Evolutionary conservation across 2,797 vertebrate species (phyloP).

Genomic region (Mycteria americana): DNA sequence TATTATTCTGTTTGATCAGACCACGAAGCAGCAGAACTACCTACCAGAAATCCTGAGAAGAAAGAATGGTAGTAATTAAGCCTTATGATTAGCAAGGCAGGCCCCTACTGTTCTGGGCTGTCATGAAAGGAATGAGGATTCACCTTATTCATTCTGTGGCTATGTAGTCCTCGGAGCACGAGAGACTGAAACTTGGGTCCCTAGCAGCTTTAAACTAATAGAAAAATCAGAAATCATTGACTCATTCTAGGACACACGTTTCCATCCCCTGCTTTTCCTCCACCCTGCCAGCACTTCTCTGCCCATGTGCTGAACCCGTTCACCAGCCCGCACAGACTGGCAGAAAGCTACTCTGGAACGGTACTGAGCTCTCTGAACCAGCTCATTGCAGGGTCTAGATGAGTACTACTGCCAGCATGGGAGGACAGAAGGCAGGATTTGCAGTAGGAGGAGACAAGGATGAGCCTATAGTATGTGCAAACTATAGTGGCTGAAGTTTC

Average conservation of each 20-base stretch:
- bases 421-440: not conserved
- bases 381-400: accelerated
- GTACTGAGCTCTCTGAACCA: not conserved
- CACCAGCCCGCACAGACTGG: not conserved
- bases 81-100: not conserved
- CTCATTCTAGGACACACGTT: not conserved
- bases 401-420: not conserved
- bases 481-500: not conserved
- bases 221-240: not conserved
- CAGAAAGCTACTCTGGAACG: not conserved
- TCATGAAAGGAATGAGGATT: not conserved
- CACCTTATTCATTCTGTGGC: not conserved
- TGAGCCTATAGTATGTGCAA: not conserved
- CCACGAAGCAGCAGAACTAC: not conserved
- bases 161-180: not conserved
- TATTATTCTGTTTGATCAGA: not conserved
- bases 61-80: not conserved
- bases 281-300: not conserved
- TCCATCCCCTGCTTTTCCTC: not conserved
- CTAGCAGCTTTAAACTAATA: not conserved
- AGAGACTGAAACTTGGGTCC: not conserved
- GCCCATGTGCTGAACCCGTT: not conserved
- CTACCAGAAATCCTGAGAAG: not conserved
- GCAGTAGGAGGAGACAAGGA: not conserved
- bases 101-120: not conserved